These are phyloP conservation scores for Cinclus cinclus DNA, from an alignment of 2,113 vertebrate genomes.

Conservation along the genomic window DNA sequence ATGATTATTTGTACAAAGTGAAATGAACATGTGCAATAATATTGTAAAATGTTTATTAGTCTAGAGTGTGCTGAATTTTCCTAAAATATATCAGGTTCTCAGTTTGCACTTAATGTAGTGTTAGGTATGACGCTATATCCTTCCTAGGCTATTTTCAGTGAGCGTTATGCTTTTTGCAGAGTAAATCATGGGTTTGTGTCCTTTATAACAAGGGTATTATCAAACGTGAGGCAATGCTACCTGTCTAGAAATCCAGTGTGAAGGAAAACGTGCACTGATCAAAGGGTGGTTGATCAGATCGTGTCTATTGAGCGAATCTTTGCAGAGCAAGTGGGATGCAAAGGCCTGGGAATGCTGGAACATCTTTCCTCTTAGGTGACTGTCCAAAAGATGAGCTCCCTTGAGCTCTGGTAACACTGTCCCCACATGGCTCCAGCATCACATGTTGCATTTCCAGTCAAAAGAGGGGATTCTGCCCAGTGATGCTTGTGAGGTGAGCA, in stretches of 20 bases:
- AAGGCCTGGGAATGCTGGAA: not conserved
- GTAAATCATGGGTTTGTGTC: slow-evolving; percentile 75
- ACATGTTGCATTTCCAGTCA: not conserved
- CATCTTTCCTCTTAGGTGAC: not conserved
- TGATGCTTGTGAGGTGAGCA: not conserved
- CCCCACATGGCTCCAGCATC: not conserved
- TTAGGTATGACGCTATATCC: slow-evolving; percentile 87
- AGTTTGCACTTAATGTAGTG: slow-evolving; percentile 88
- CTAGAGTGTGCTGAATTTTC: slow-evolving; percentile 87
- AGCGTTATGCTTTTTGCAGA: slow-evolving; percentile 75
- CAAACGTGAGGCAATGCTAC: slow-evolving; percentile 53
- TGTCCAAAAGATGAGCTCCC: not conserved
- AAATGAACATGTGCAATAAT: slow-evolving; percentile 87
- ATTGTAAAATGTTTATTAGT: slow-evolving; percentile 89
- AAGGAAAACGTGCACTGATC: not conserved
- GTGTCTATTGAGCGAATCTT: not conserved
- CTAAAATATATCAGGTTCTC: slow-evolving; percentile 88
- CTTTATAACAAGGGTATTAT: slow-evolving; percentile 70
- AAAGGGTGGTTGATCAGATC: not conserved
- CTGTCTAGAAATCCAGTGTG: slow-evolving; percentile 40
- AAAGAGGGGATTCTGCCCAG: not conserved
- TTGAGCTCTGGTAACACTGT: not conserved
- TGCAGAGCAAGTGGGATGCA: not conserved
- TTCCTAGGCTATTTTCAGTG: slow-evolving; percentile 83
- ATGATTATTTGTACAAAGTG: slow-evolving; percentile 86